phyloP scores from a whole-genome alignment of 1,140 invertebrate species.

The Nilaparvata lugens region DNA sequence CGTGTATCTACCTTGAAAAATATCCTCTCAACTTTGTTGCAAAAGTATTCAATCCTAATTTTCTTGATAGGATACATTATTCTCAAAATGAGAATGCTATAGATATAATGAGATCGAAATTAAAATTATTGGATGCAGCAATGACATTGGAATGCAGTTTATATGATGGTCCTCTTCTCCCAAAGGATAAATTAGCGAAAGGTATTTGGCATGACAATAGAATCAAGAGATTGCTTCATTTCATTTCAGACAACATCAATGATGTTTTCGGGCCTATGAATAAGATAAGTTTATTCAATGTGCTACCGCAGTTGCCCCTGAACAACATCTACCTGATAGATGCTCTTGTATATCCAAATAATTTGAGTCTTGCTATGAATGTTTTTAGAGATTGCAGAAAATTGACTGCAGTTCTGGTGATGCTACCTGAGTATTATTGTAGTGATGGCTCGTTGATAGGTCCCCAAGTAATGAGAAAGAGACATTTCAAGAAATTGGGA shows the following conservation, averaged over 20 bases:
- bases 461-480: constrained; percentile 49
- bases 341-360: constrained; percentile 42
- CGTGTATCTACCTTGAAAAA: constrained; percentile 53
- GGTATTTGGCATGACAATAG: constrained; percentile 42
- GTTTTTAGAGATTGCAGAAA: constrained; percentile 30
- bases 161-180: constrained; percentile 49
- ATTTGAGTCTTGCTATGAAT: constrained; percentile 9
- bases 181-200: constrained; percentile 40
- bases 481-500: constrained; percentile 50
- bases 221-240: constrained; percentile 42
- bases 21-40: constrained; percentile 53
- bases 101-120: constrained; percentile 37
- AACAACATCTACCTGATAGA: constrained; percentile 53
- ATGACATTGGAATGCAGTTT: constrained; percentile 51
- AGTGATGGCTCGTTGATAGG: constrained; percentile 46
- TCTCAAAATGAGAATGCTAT: constrained; percentile 29
- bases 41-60: constrained; percentile 50
- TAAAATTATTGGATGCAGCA: constrained; percentile 52
- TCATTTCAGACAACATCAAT: constrained; percentile 38
- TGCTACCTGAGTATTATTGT: constrained; percentile 57
- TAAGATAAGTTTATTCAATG: constrained; percentile 39
- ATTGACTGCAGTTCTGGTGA: constrained; percentile 47
- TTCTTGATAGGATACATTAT: constrained; percentile 47
- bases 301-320: constrained; percentile 43
- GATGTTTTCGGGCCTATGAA: constrained; percentile 34